Evolutionary conservation across 37 sponge, comb jelly and placozoan genomes (phyloP).

Genomic region (Agelas oroides): DNA sequence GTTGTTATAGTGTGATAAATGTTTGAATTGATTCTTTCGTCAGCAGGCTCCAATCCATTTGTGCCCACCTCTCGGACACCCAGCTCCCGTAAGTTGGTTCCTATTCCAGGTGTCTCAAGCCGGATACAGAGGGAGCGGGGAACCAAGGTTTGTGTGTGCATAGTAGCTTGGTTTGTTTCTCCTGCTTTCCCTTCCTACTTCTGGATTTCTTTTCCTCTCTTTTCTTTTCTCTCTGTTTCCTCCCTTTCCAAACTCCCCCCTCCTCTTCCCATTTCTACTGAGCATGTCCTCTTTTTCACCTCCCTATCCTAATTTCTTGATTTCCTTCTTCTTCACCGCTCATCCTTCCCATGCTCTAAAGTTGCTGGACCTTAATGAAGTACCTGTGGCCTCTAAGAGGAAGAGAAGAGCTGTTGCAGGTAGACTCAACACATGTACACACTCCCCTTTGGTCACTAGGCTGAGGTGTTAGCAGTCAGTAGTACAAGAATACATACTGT

Average conservation of each 20-base stretch:
- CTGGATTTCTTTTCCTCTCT: too few relatives aligned
- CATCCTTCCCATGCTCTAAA: background rate
- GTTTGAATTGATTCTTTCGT: too few relatives aligned
- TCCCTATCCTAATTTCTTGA: too few relatives aligned
- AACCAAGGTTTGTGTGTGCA: constrained; percentile 50
- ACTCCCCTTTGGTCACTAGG: background rate
- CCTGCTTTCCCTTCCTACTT: too few relatives aligned
- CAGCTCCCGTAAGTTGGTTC: constrained; percentile 49
- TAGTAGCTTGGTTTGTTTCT: too few relatives aligned
- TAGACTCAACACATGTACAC: background rate
- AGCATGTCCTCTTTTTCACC: too few relatives aligned
- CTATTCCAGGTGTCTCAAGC: constrained; percentile 53
- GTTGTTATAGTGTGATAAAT: too few relatives aligned
- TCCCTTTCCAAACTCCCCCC: background rate
- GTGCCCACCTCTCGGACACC: constrained; percentile 25
- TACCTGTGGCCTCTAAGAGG: constrained; percentile 48
- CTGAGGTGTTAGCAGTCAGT: too few relatives aligned
- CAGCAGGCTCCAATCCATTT: constrained; percentile 58
- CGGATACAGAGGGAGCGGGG: constrained; percentile 64
- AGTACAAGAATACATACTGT: too few relatives aligned
- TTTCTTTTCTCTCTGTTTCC: background rate
- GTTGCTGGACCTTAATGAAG: constrained; percentile 73
- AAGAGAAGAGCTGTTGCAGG: constrained; percentile 44
- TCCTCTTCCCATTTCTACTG: too few relatives aligned
- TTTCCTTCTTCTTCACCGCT: too few relatives aligned